phyloP scores from a whole-genome alignment of 2,888 invertebrate species.

The Lacanobia oleracea region DNA sequence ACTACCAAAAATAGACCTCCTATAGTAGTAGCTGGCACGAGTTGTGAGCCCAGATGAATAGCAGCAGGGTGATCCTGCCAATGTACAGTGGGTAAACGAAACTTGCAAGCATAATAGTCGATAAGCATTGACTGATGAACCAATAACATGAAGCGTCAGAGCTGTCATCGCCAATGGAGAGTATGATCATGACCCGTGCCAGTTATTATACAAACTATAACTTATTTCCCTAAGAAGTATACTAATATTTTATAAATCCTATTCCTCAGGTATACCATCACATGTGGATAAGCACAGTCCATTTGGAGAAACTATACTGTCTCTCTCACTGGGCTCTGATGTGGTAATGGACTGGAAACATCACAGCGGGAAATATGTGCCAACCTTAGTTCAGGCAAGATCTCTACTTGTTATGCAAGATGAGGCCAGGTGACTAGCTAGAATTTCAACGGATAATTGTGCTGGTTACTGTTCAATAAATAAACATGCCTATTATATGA shows the following conservation, averaged over 20 bases:
- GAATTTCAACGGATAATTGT: not conserved
- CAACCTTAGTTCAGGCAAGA: slow-evolving; percentile 93
- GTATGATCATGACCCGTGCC: too few relatives aligned
- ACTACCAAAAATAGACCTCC: not conserved
- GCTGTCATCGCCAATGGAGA: too few relatives aligned
- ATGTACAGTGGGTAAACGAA: too few relatives aligned
- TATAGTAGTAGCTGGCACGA: too few relatives aligned
- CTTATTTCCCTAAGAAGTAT: not conserved
- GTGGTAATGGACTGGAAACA: slow-evolving; percentile 97
- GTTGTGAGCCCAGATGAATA: too few relatives aligned
- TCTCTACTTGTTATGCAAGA: slow-evolving; percentile 95
- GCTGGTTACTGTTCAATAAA: not conserved
- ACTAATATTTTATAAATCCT: not conserved
- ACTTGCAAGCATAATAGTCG: too few relatives aligned
- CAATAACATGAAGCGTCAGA: too few relatives aligned
- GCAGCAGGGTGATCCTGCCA: too few relatives aligned
- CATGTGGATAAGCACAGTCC: slow-evolving; percentile 99
- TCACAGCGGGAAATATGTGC: slow-evolving; percentile 89
- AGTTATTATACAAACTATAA: not conserved
- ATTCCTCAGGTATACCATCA: slow-evolving; percentile 95
- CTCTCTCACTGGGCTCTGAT: slow-evolving; percentile 95
- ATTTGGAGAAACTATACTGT: slow-evolving; percentile 96
- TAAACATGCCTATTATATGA: not conserved
- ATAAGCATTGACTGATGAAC: too few relatives aligned
- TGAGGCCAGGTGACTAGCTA: slow-evolving; percentile 91